phyloP scores from a whole-genome alignment of 1,140 invertebrate genomes.

The Phymastichus coffea region DNA sequence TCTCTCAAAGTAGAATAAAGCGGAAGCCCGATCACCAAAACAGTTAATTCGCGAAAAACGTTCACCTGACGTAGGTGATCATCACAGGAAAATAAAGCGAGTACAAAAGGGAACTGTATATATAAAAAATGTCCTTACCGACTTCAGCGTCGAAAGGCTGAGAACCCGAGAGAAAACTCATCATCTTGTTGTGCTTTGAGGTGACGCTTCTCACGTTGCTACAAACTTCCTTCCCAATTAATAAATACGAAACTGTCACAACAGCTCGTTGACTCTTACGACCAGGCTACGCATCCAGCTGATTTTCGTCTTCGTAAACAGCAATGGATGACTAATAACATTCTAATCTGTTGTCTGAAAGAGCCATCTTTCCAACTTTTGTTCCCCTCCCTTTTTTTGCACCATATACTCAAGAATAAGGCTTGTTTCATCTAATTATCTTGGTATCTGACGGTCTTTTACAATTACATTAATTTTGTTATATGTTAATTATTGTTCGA shows the following conservation, averaged over 20 bases:
- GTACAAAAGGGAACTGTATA: neutral
- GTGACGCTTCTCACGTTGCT: constrained; percentile 2
- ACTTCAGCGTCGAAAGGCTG: constrained; percentile 74
- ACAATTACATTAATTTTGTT: too few species aligned
- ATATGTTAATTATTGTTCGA: too few species aligned
- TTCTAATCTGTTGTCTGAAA: constrained; percentile 36
- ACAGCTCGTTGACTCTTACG: constrained; percentile 16
- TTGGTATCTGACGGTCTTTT: too few species aligned
- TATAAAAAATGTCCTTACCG: constrained; percentile 64
- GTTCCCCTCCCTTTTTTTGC: neutral
- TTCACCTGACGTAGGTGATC: too few species aligned
- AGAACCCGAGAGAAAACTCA: constrained; percentile 68
- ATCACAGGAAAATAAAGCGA: neutral
- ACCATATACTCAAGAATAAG: too few species aligned
- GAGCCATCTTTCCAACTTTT: constrained; percentile 40
- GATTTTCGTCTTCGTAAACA: constrained; percentile 45
- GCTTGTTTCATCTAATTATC: too few species aligned
- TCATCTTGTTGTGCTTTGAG: constrained; percentile 38
- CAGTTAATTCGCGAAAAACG: too few species aligned
- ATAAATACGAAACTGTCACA: constrained; percentile 28
- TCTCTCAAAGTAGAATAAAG: neutral
- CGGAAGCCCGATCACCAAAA: too few species aligned
- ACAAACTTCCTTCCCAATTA: constrained; percentile 5
- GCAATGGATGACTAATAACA: constrained; percentile 46
- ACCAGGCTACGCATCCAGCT: constrained; percentile 36